These are phyloP conservation scores for Malurus cyaneus DNA, from an alignment of 2,113 vertebrate genomes.

Conservation along the genomic window DNA sequence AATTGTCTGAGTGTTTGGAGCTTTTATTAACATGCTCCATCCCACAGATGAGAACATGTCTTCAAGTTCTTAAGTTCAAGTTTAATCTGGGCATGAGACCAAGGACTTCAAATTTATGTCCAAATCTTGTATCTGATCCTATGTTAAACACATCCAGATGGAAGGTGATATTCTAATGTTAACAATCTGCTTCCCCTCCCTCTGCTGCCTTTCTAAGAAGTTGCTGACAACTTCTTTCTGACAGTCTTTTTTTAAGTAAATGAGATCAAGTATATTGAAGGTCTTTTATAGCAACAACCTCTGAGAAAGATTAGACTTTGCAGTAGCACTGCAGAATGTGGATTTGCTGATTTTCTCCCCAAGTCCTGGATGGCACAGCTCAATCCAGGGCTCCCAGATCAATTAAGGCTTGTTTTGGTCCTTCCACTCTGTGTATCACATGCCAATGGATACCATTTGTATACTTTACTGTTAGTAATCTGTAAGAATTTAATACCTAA, in stretches of 20 bases:
- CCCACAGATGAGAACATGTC: not conserved
- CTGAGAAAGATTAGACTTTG: not conserved
- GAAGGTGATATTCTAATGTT: slow-evolving; percentile 60
- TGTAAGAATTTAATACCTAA: not conserved
- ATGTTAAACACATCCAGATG: slow-evolving; percentile 51
- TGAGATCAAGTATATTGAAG: slow-evolving; percentile 23
- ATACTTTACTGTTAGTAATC: not conserved
- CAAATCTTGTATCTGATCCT: slow-evolving; percentile 41
- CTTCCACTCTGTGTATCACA: not conserved
- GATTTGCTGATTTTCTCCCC: not conserved
- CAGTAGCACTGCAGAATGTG: not conserved
- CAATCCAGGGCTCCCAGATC: not conserved
- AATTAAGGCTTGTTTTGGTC: not conserved
- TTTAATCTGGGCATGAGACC: slow-evolving; percentile 50
- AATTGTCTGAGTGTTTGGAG: not conserved
- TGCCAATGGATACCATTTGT: not conserved
- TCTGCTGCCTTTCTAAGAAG: slow-evolving; percentile 52
- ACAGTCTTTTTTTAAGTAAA: slow-evolving; percentile 47
- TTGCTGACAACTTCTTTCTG: slow-evolving; percentile 57
- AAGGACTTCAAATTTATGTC: slow-evolving; percentile 34
- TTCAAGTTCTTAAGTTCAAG: slow-evolving; percentile 16
- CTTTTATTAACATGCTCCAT: not conserved
- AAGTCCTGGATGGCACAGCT: not conserved
- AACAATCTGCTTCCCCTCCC: slow-evolving; percentile 47
- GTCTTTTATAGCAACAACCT: slow-evolving; percentile 19